Evolutionary conservation across 2,888 invertebrate species (phyloP).

Genomic region (Rhagonycha lutea): DNA sequence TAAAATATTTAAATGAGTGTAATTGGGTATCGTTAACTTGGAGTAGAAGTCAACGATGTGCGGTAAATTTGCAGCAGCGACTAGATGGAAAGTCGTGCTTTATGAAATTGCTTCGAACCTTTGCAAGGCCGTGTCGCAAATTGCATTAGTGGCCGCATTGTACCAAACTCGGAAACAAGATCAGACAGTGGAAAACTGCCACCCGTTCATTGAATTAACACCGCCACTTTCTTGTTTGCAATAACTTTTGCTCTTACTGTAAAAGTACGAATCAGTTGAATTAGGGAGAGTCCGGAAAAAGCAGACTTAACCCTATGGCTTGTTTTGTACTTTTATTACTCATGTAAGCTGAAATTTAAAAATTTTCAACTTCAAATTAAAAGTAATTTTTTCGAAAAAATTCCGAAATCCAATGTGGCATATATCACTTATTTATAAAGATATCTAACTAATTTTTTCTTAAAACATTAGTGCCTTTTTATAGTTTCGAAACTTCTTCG

Average conservation of each 20-base stretch:
- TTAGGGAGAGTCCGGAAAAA: not conserved
- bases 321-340: not conserved
- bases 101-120: conserved; percentile 22
- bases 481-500: not conserved
- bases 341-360: too few relatives aligned
- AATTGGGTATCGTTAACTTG: conserved; percentile 1
- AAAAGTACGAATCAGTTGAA: conserved; percentile 3
- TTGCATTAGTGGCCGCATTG: conserved; percentile 25
- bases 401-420: not conserved
- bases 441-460: not conserved
- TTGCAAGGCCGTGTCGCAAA: conserved; percentile 18
- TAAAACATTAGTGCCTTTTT: not conserved
- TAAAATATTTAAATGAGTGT: conserved; percentile 1
- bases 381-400: not conserved
- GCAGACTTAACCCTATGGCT: not conserved
- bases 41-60: conserved; percentile 2
- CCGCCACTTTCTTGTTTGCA: conserved; percentile 22
- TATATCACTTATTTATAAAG: not conserved
- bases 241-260: conserved; percentile 9
- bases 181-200: conserved; percentile 28
- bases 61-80: conserved; percentile 6
- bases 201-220: conserved; percentile 27
- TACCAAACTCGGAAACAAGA: conserved; percentile 22
- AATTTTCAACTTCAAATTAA: too few relatives aligned
- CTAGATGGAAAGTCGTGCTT: conserved; percentile 16